Base-by-base conservation (phyloP, 2,113 vertebrate genomes). In the Oriolus oriolus region DNA sequence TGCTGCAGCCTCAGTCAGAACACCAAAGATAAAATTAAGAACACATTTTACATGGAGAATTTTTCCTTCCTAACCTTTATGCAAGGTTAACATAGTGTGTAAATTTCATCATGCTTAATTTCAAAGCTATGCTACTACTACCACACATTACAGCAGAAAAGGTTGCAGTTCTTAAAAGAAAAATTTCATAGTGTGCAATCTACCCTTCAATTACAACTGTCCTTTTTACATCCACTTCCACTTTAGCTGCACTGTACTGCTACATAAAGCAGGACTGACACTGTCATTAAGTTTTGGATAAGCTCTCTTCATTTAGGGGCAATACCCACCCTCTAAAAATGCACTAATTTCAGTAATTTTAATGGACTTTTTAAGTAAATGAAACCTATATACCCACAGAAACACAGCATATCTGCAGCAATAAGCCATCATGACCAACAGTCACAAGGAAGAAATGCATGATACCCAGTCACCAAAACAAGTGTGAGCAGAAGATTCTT, bases 101-200 rank as follows among this genome's bases (percentile, higher is more conserved):
- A 95, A 94, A 91, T 94, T 87, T 87, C 68, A 89, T 63, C 89
- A 75, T 49, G 30, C 27, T 54, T 78, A 78, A 91, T 96, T 96
- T 94, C 84, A 92, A 94, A 91, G 45, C 42, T 77, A 39, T 4
- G 10, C 37, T 80, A 37, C 49, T 69, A 65, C 63, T 28, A 37
- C 3, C 12, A 66, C 45, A 65, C 59, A 74, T 77, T 81, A 63
- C 13, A 81, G 54, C 18, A 50, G 42, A 70, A 94, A 89, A 87
- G 64, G 59, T 9, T 89, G 54, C 26, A 81, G 53, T 56, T 89
- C 35, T 76, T 75, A 31, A 87, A 77, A 94, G 74, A 84, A 89
- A 30, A 78, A 91, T 89, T 89, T 94, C 56, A 56, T 26, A 87
- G 30, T 41, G 11, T 49, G 47, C 61, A 82, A 56, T 41, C 53